Evolutionary conservation across 2,888 invertebrate species (phyloP), one percentile per base, ranked within the genome.

Genomic region (Agonum fuliginosum): DNA sequence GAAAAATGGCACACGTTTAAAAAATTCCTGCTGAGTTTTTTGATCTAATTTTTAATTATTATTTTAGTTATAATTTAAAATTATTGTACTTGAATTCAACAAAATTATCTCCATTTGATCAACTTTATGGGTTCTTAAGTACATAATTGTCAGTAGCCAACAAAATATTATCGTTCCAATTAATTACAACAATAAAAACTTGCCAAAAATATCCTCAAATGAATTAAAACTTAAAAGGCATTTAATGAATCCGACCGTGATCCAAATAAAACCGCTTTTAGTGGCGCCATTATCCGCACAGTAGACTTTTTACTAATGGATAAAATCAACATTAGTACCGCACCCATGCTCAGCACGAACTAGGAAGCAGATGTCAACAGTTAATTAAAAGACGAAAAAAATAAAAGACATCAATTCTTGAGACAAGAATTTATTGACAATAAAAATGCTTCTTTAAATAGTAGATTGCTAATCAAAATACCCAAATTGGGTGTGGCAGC

Each of bases 111-210:
- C n/a, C n/a, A n/a, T n/a, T n/a, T n/a, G n/a, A n/a, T n/a, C n/a
- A n/a, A n/a, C n/a, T n/a, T n/a, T n/a, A n/a, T n/a, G n/a, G n/a
- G n/a, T n/a, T n/a, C n/a, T n/a, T n/a, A n/a, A n/a, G n/a, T n/a
- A n/a, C n/a, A n/a, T n/a, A n/a, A n/a, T n/a, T n/a, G n/a, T n/a
- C n/a, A n/a, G n/a, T n/a, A n/a, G n/a, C n/a, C n/a, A n/a, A n/a
- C n/a, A n/a, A n/a, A n/a, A n/a, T n/a, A n/a, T 30, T 30, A 5
- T 30, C 8, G 30, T 30, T 70, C 17, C 58, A 71, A 78, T 43
- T 71, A 46, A 12, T 46, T n/a, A n/a, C n/a, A 12, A 6, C 46
- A 46, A 46, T 46, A 6, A 54, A 24, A 20, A 6, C 4, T 22
- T 17, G 5, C n/a, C 22, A 24, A 22, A 54, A 17, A 24, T 22